phyloP scores from a whole-genome alignment of 2,113 vertebrate species.

The Phaetusa simplex region DNA sequence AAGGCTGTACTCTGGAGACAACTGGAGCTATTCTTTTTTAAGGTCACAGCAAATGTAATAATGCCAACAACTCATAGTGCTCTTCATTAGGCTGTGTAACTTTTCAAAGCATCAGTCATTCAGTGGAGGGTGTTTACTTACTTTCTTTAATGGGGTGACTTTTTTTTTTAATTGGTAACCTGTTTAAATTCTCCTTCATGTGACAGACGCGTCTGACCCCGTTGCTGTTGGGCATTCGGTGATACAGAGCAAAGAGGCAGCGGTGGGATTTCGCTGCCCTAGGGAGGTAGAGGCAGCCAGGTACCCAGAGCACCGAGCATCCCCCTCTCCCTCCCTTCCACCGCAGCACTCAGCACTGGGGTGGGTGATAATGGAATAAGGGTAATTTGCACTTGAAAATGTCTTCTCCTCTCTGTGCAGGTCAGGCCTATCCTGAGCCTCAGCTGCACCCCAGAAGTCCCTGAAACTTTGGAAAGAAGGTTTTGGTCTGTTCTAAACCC shows the following conservation, averaged over 20 bases:
- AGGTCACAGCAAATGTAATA: constrained; percentile 56
- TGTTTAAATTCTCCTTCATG: not conserved
- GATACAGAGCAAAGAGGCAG: not conserved
- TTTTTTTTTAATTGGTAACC: not conserved
- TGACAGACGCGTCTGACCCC: accelerated
- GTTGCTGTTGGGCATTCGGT: not conserved
- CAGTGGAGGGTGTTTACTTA: not conserved
- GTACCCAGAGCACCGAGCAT: not conserved
- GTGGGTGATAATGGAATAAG: not conserved
- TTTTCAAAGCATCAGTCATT: not conserved
- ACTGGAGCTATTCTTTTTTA: constrained; percentile 26
- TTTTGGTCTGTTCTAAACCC: not conserved
- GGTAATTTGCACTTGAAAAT: not conserved
- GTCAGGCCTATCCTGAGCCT: not conserved
- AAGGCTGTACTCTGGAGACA: not conserved
- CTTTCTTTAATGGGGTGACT: not conserved
- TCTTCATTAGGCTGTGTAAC: constrained; percentile 43
- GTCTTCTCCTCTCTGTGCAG: not conserved
- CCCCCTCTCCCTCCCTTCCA: not conserved
- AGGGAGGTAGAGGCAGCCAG: not conserved
- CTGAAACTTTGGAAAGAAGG: not conserved
- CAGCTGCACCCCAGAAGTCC: not conserved
- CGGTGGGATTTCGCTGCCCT: not conserved
- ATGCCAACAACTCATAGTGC: constrained; percentile 6
- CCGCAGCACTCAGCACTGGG: not conserved